Conservation (phyloP, 2,888 invertebrate species). For the Malachius bipustulatus region DNA sequence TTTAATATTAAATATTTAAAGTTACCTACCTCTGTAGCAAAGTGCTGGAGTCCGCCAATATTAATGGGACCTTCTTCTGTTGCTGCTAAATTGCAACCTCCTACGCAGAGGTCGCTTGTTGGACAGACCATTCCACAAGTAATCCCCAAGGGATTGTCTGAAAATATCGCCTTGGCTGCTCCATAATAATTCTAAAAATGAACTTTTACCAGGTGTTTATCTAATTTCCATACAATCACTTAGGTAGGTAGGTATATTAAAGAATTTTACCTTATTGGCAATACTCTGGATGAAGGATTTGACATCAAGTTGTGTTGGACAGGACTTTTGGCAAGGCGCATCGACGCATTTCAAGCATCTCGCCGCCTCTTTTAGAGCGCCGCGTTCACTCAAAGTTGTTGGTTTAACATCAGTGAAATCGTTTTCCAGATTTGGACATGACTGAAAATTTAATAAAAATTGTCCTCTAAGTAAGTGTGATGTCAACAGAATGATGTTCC, state of each 20-base stretch:
- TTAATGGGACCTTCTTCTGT: slow-evolving; percentile 97
- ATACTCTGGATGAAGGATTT: slow-evolving; percentile 96
- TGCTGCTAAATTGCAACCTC: slow-evolving; percentile 93
- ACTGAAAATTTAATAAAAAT: no score
- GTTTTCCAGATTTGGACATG: slow-evolving; percentile 58
- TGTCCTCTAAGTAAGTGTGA: no score
- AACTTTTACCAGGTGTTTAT: no score
- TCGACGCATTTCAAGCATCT: slow-evolving; percentile 88
- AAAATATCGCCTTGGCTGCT: slow-evolving; percentile 88
- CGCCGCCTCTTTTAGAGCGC: slow-evolving; percentile 79
- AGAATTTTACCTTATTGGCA: slow-evolving; percentile 81
- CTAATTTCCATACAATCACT: no score
- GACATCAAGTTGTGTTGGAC: slow-evolving; percentile 94
- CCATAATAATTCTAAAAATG: slow-evolving; percentile 85
- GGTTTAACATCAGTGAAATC: slow-evolving; percentile 97
- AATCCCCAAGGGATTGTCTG: slow-evolving; percentile 91
- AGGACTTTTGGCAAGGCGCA: slow-evolving; percentile 97
- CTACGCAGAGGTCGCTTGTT: slow-evolving; percentile 95
- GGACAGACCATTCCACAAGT: slow-evolving; percentile 99
- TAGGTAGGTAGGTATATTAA: no score
- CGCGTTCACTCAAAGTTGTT: slow-evolving; percentile 91
- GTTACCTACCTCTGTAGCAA: slow-evolving; percentile 75
- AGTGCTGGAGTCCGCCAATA: slow-evolving; percentile 96
- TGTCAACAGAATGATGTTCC: not conserved
- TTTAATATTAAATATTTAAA: slow-evolving; percentile 5